Base-by-base conservation (phyloP, 2,888 invertebrate genomes). In the Melangyna quadrimaculata region DNA sequence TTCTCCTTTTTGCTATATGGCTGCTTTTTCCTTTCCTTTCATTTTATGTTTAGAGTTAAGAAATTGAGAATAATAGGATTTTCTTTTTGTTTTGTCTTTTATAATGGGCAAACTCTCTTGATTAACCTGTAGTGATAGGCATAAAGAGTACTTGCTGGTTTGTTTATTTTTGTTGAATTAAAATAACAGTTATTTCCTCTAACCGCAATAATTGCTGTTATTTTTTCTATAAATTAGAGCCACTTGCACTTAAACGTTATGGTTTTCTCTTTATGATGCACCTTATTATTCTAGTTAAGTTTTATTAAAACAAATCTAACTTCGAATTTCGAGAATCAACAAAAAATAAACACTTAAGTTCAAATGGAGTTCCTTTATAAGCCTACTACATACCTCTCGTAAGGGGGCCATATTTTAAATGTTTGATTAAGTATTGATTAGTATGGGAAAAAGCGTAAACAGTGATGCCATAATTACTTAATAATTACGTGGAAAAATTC, bases 21-120 rank as follows among this genome's bases (percentile, higher is more conserved):
- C n/a, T 59, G 45, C n/a, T n/a, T 75, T 84, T 84, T 80, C 75
- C 75, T 84, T 75, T 80, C 55, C 24, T 51, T 51, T 51, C 84
- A 53, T 72, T 74, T n/a, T n/a, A n/a, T 75, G 61, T 7, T 37
- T 3, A 29, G 14, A 59, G 35, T 24, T 37, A 37, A n/a, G 40
- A 40, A n/a, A 29, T 55, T 17, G 14, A 12, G 19, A 24, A 19
- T 10, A 40, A 17, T n/a, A n/a, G n/a, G 45, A 45, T 24, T 65
- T 45, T 43, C 65, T 65, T 19, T 65, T 43, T 45, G n/a, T 43
- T 65, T 45, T 45, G 6, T 5, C 9, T 45, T 40, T 40, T 43
- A 8, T 17, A 65, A 32, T 65, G 29, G 8, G 19, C 45, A 14
- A 65, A 65, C 65, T 65, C 65, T 65, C 19, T 65, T 65, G 65